phyloP scores from a whole-genome alignment of 2,888 invertebrate genomes.

The Octonoba sinensis region DNA sequence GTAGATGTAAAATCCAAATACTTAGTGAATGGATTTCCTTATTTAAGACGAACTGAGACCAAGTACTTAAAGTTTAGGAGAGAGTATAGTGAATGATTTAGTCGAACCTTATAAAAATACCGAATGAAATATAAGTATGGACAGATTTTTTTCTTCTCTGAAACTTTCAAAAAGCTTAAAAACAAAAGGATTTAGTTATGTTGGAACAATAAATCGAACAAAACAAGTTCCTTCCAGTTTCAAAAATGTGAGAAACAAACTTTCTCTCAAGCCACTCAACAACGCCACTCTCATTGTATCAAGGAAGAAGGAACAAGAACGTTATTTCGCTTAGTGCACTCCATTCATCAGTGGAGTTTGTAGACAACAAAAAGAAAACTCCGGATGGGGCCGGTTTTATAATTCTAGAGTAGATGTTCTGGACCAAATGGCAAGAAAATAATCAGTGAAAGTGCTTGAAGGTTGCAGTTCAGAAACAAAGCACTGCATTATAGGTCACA shows the following conservation, averaged over 20 bases:
- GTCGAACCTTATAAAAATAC: background rate
- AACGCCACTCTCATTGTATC: background rate
- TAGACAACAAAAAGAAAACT: background rate
- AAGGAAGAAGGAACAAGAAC: no score
- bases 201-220: background rate
- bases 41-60: background rate
- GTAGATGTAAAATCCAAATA: background rate
- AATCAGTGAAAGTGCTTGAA: background rate
- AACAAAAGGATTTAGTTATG: background rate
- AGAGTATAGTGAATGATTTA: background rate
- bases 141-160: background rate
- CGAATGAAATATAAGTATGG: background rate
- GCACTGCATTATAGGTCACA: no score
- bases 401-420: background rate
- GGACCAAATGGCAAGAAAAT: background rate
- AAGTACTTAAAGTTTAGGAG: background rate
- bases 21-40: background rate
- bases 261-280: background rate
- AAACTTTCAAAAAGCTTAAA: background rate
- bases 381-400: background rate
- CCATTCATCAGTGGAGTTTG: background rate
- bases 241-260: background rate
- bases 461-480: no score
- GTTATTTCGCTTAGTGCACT: no score
- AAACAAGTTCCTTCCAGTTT: background rate